A percentile compares a stretch with the other conserved stretches of the same genome.
phyloP scores from a whole-genome alignment of 2,888 invertebrate genomes.

The Marasmarcha lunaedactyla region DNA sequence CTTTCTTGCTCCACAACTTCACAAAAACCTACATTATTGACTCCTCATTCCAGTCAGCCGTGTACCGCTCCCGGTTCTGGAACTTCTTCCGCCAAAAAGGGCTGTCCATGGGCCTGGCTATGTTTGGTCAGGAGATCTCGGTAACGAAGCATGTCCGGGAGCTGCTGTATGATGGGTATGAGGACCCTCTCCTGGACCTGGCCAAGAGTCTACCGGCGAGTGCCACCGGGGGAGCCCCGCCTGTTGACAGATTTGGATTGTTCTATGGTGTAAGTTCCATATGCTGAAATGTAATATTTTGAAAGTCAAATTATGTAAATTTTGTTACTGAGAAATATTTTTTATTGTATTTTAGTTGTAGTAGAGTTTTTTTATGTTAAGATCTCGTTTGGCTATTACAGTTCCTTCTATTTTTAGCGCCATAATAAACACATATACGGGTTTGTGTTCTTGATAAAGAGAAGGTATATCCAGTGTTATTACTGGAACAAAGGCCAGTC shows the following conservation, averaged over 20 bases:
- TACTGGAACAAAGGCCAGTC: no score
- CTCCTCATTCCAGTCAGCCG: slow-evolving; percentile 70
- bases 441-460: no score
- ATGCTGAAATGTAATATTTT: neutral
- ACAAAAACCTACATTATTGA: no score
- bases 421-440: no score
- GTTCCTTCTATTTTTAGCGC: no score
- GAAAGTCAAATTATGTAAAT: no score
- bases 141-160: slow-evolving; percentile 75
- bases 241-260: slow-evolving; percentile 86
- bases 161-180: slow-evolving; percentile 84
- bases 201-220: slow-evolving; percentile 71
- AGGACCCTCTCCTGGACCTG: slow-evolving; percentile 77
- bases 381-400: no score
- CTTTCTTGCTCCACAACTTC: no score
- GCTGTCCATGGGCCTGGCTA: slow-evolving; percentile 70
- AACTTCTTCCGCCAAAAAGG: slow-evolving; percentile 66
- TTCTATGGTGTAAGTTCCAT: slow-evolving; percentile 72
- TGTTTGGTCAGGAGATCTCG: slow-evolving; percentile 67
- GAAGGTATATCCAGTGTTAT: no score
- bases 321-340: no score
- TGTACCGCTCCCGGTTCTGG: slow-evolving; percentile 71
- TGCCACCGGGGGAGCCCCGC: slow-evolving; percentile 66
- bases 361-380: no score
- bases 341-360: slow-evolving; percentile 53